These are phyloP conservation scores for Colistium nudipinnis DNA, from an alignment of 2,113 vertebrate genomes.

Conservation along the genomic window DNA sequence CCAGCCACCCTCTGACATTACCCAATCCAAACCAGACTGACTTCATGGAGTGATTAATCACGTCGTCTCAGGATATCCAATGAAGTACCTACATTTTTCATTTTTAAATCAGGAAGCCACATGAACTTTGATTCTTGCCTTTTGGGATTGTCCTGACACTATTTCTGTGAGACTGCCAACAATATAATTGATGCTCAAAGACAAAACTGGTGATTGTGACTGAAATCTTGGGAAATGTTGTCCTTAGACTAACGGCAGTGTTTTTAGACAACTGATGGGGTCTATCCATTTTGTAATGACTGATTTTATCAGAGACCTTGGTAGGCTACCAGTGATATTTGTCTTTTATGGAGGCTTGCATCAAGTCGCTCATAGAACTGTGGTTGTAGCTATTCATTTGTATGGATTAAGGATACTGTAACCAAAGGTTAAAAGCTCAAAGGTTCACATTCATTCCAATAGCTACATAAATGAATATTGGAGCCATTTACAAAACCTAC, in stretches of 20 bases:
- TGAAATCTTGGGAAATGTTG: not conserved
- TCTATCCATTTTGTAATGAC: not conserved
- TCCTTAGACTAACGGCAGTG: not conserved
- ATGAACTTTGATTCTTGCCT: slow-evolving; percentile 8
- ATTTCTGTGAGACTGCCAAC: not conserved
- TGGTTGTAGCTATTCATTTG: not conserved
- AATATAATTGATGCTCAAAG: not conserved
- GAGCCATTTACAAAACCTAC: slow-evolving; percentile 23
- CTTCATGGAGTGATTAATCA: not conserved
- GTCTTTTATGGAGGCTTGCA: slow-evolving; percentile 32
- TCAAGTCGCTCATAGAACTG: slow-evolving; percentile 24
- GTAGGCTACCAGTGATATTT: not conserved
- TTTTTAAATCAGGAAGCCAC: slow-evolving; percentile 1
- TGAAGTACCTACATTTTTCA: slow-evolving; percentile 31
- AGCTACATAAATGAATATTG: not conserved
- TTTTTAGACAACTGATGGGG: slow-evolving; percentile 11
- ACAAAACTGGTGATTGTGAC: not conserved
- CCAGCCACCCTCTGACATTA: slow-evolving; percentile 77
- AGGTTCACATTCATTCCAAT: not conserved
- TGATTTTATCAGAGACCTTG: slow-evolving; percentile 12
- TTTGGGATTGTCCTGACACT: slow-evolving; percentile 9
- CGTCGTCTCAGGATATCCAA: slow-evolving; percentile 14
- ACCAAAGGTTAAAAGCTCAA: slow-evolving; percentile 2
- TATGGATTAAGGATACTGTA: not conserved
- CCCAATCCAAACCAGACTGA: slow-evolving; percentile 80